phyloP scores from a whole-genome alignment of 2,113 vertebrate genomes.

The Microtus oregoni region DNA sequence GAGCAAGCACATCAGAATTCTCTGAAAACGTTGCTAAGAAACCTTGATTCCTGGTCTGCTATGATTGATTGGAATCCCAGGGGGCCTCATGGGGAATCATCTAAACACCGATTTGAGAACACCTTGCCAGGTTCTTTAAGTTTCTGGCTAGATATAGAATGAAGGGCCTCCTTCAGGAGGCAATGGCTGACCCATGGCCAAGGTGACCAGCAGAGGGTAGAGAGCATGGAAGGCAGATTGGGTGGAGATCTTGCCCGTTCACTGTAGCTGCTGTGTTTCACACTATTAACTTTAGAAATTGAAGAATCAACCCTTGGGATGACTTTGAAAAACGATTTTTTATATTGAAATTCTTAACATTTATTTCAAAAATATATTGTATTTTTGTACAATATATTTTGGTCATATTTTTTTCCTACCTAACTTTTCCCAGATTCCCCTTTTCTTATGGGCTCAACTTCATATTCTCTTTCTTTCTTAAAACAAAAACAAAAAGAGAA shows the following conservation, averaged over 20 bases:
- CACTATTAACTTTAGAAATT: background rate
- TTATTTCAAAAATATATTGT: background rate
- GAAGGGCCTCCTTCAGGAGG: background rate
- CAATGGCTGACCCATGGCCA: background rate
- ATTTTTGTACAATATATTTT: background rate
- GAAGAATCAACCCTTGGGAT: background rate
- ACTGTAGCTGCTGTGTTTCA: background rate
- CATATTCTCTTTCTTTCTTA: background rate
- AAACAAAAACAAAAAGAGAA: background rate
- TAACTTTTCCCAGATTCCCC: background rate
- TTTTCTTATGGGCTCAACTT: background rate
- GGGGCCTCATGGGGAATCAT: background rate
- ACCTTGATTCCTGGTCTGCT: background rate
- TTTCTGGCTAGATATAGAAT: background rate
- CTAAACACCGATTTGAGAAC: slow-evolving; percentile 16
- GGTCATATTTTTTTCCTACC: background rate
- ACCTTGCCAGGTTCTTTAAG: background rate
- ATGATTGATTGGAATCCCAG: background rate
- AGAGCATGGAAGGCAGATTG: background rate
- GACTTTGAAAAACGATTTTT: background rate
- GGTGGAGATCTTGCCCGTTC: background rate
- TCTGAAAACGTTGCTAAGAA: background rate
- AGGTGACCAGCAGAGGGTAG: background rate
- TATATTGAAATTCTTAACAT: background rate
- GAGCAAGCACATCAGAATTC: background rate